Evolutionary conservation across 1,140 invertebrate genomes (phyloP).

Genomic region (Metopolophium dirhodum): DNA sequence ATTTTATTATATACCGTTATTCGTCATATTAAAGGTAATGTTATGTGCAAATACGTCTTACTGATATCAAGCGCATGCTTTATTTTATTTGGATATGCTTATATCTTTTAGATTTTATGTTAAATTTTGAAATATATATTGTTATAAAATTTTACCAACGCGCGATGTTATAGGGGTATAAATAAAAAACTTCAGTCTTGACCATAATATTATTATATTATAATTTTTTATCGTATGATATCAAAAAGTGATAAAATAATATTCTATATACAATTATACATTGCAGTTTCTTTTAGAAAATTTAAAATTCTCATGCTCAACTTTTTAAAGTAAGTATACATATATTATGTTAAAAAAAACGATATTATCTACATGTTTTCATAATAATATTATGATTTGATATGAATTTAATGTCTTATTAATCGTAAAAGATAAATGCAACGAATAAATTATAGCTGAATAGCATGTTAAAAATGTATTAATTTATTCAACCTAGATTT

Average conservation of each 20-base stretch:
- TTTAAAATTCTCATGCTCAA: neutral
- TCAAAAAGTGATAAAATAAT: neutral
- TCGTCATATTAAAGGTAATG: neutral
- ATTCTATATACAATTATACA: neutral
- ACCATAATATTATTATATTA: neutral
- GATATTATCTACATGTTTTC: neutral
- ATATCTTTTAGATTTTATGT: neutral
- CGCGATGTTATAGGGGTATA: neutral
- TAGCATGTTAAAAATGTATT: no score
- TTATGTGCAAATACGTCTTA: neutral
- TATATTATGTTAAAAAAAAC: neutral
- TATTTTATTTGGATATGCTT: neutral
- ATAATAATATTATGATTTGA: no score
- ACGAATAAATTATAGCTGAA: no score
- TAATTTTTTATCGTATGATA: neutral
- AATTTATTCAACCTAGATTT: no score
- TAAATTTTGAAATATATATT: neutral
- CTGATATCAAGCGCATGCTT: neutral
- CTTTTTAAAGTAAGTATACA: neutral
- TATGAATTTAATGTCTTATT: no score
- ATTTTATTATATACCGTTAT: neutral
- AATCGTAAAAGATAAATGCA: no score
- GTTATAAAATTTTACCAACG: neutral
- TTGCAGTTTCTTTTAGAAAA: neutral
- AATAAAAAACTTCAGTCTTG: neutral